A percentile compares a stretch with the other conserved stretches of the same genome.
Evolutionary conservation across 2,888 invertebrate species (phyloP).

Genomic region (Drosophila recens): DNA sequence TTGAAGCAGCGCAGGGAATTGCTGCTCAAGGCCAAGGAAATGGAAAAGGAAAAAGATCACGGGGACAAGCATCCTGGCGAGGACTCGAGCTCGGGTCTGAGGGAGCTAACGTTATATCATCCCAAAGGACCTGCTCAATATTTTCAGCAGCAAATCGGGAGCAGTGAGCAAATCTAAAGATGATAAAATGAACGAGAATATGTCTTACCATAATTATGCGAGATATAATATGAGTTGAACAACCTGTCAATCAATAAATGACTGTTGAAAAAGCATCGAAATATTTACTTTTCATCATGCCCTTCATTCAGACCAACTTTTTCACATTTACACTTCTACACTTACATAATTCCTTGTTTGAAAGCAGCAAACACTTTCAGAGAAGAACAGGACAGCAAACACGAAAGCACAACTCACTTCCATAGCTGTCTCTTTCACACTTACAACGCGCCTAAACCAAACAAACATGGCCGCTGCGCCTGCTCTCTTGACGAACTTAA

Average conservation of each 20-base stretch:
- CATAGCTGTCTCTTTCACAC: background rate
- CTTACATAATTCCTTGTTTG: too few relatives aligned
- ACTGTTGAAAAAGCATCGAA: too few relatives aligned
- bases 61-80: background rate
- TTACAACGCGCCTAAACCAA: background rate
- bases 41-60: background rate
- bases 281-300: too few relatives aligned
- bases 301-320: too few relatives aligned
- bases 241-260: too few relatives aligned
- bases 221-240: too few relatives aligned
- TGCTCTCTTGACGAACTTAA: slow-evolving; percentile 1
- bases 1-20: background rate
- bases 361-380: background rate
- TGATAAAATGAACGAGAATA: too few relatives aligned
- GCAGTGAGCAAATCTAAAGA: too few relatives aligned
- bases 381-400: too few relatives aligned
- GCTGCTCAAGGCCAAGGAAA: background rate
- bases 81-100: background rate
- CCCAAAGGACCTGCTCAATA: background rate
- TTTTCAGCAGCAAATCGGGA: too few relatives aligned
- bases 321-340: too few relatives aligned
- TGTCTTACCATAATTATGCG: too few relatives aligned
- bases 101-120: background rate
- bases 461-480: slow-evolving; percentile 3
- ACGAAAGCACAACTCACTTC: background rate